Base-by-base conservation (phyloP, 2,888 invertebrate species). In the Euzetes globulus region DNA sequence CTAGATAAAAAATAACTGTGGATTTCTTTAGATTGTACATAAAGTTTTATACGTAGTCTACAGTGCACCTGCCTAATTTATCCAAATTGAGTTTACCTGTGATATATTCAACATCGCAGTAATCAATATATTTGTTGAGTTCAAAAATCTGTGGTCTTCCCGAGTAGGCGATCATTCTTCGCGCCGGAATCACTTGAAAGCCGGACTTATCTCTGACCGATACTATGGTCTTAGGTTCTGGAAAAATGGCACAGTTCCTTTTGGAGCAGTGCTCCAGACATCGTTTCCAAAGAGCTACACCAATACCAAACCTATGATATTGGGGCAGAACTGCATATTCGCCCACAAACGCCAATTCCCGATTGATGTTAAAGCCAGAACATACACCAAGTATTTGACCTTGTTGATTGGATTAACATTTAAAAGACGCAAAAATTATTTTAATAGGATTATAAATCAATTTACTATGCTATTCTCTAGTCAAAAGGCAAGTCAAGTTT, bases 351-450 rank as follows among this genome's bases (percentile, higher is more conserved):
- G 74, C 74, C 50, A 70, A 37, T 1, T 58, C 50, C 25, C 55
- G 29, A 19, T 22, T 74, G 0, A 74, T 50, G 25, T 55, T 71
- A 22, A 74, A 70, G 7, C 71, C 74, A 33, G 71, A 71, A 29
- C 74, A 74, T 13, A 74, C 71, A 25, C 74, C 74, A 25, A 74
- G 19, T 45, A 74, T 45, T 58, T 70, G 50, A n/a, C 74, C 74
- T 74, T 70, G 29, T 4, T 11, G 1, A 22, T 4, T 7, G 11
- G 25, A 55, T 22, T 55, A 25, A 55, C 9, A 22, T 29, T 33
- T 13, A n/a, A n/a, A n/a, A n/a, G n/a, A n/a, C n/a, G n/a, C n/a
- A 55, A 6, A 55, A 55, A 55, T 55, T 19, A 6, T 19, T 19
- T 13, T 1, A 58, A n/a, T 33, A 29, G 5, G 3, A 55, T 55